phyloP scores from a whole-genome alignment of 2,797 vertebrate species.

The Periophthalmus magnuspinnatus region DNA sequence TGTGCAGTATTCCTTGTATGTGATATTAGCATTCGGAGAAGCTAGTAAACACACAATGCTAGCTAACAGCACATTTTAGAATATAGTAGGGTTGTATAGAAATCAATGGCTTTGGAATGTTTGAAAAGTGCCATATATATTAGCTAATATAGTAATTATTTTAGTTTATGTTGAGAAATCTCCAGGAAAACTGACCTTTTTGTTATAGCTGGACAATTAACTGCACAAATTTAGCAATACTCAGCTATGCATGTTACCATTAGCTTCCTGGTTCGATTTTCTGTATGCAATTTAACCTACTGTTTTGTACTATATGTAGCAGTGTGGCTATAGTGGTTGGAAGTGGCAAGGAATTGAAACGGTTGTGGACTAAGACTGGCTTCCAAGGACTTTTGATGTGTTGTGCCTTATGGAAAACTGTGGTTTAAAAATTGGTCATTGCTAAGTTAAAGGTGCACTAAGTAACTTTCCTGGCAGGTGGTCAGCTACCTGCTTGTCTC shows the following conservation, averaged over 20 bases:
- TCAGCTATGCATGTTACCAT: constrained; percentile 32
- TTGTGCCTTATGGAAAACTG: constrained; percentile 21
- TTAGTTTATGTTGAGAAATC: background rate
- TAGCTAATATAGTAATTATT: background rate
- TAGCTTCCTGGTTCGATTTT: constrained; percentile 14
- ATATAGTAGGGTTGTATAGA: background rate
- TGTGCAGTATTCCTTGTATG: constrained; percentile 28
- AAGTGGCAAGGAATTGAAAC: constrained; percentile 19
- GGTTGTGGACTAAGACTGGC: constrained; percentile 10
- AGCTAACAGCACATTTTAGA: background rate
- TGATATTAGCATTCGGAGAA: constrained; percentile 20
- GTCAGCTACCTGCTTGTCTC: too few relatives aligned
- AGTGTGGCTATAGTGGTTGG: constrained; percentile 4
- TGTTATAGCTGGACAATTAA: constrained; percentile 2
- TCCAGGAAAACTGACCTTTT: background rate
- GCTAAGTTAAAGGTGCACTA: constrained; percentile 14
- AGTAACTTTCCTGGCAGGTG: background rate
- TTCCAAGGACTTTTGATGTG: constrained; percentile 10
- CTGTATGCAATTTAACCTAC: constrained; percentile 28
- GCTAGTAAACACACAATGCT: background rate
- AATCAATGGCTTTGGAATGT: background rate
- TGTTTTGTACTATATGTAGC: constrained; percentile 12
- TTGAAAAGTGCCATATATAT: background rate
- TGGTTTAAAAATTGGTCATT: too few relatives aligned
- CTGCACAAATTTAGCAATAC: constrained; percentile 33